Evolutionary conservation across 2,888 invertebrate genomes (phyloP).

Genomic region (Hyppa rectilinea): DNA sequence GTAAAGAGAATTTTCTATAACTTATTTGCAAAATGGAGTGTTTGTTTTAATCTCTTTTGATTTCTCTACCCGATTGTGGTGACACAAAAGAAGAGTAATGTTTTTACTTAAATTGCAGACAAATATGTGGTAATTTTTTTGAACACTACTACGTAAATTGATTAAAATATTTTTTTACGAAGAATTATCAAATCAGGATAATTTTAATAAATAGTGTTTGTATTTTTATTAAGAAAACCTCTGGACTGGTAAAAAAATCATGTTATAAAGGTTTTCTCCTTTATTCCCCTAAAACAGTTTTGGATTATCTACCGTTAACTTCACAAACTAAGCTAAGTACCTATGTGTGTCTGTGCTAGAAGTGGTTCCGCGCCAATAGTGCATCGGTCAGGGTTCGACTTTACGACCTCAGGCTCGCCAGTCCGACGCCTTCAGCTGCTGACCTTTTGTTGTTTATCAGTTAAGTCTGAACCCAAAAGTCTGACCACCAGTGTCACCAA

Average conservation of each 20-base stretch:
- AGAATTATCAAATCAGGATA: no score
- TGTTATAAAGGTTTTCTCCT: no score
- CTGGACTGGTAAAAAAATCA: no score
- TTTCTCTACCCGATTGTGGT: no score
- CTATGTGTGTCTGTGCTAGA: background rate
- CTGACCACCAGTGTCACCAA: background rate
- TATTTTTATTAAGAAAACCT: no score
- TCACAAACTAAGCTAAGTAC: background rate
- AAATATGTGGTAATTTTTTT: no score
- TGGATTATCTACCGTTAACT: background rate
- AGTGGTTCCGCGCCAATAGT: conserved; percentile 25
- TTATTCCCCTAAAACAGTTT: no score
- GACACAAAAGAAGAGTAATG: no score
- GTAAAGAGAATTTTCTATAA: background rate
- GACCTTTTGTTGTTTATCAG: conserved; percentile 7
- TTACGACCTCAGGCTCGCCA: conserved; percentile 41
- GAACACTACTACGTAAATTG: no score
- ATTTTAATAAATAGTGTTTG: no score
- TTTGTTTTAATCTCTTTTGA: background rate
- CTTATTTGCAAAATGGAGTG: background rate
- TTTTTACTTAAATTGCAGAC: no score
- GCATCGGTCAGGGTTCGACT: conserved; percentile 42
- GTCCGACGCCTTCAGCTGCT: conserved; percentile 28
- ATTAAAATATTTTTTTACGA: no score
- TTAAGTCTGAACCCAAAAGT: background rate